Evolutionary conservation across 2,888 invertebrate genomes (phyloP).

Genomic region (Anagyrus pseudococci): DNA sequence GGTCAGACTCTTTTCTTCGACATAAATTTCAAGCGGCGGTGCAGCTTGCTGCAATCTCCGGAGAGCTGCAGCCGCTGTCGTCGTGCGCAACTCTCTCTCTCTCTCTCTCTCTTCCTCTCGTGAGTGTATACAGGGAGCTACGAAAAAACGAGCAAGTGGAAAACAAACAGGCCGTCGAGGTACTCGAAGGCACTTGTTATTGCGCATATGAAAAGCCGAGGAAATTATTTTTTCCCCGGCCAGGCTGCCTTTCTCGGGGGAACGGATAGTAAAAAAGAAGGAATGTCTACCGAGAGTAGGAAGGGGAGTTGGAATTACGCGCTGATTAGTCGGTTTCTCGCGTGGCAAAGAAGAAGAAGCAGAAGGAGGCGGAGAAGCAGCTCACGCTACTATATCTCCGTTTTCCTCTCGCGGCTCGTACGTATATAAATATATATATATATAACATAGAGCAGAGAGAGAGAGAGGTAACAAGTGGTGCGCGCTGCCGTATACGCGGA

Average conservation of each 20-base stretch:
- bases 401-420: no score
- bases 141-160: slow-evolving; percentile 3
- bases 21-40: slow-evolving; percentile 41
- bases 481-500: slow-evolving; percentile 14
- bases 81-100: slow-evolving; percentile 5
- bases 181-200: not conserved
- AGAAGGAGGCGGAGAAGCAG: no score
- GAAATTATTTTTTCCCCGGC: slow-evolving; percentile 40
- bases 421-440: no score
- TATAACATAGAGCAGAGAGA: no score
- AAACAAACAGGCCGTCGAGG: slow-evolving; percentile 2
- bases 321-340: slow-evolving; percentile 30
- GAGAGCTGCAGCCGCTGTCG: slow-evolving; percentile 16
- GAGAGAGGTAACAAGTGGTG: not conserved
- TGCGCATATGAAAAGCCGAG: slow-evolving; percentile 23
- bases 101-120: no score
- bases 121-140: not conserved
- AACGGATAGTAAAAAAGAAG: slow-evolving; percentile 39
- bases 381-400: no score
- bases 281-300: no score
- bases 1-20: slow-evolving; percentile 37
- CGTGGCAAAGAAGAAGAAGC: no score
- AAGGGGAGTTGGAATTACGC: slow-evolving; percentile 32
- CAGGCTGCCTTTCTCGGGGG: slow-evolving; percentile 3
- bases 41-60: slow-evolving; percentile 21